phyloP scores from a whole-genome alignment of 2,888 invertebrate species.

The Spisula subtruncata region DNA sequence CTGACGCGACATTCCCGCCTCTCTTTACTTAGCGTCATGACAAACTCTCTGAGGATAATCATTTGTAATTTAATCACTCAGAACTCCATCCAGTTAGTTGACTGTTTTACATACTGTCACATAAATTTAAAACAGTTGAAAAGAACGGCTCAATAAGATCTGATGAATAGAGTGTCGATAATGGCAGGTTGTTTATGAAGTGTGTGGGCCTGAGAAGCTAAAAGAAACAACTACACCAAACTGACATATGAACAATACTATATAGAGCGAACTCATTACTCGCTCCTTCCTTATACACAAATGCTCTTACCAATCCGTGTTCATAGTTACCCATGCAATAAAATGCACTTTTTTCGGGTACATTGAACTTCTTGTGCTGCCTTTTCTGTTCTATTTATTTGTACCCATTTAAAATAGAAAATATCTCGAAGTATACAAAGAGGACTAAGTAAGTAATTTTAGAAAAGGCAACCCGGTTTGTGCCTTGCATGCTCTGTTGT shows the following conservation, averaged over 20 bases:
- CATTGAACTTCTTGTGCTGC: no score
- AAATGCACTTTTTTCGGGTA: not conserved
- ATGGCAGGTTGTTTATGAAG: not conserved
- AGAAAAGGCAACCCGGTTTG: not conserved
- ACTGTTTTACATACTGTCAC: constrained; percentile 43
- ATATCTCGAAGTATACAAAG: no score
- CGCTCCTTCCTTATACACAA: not conserved
- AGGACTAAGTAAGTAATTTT: not conserved
- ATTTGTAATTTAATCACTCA: constrained; percentile 51
- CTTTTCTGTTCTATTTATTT: no score
- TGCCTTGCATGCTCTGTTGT: not conserved
- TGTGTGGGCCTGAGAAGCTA: constrained; percentile 5
- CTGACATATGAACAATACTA: not conserved
- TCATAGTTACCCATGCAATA: not conserved
- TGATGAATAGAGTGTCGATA: constrained; percentile 22
- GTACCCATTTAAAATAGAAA: no score
- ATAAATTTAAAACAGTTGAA: constrained; percentile 31
- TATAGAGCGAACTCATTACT: not conserved
- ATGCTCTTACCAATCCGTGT: not conserved
- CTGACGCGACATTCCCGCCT: constrained; percentile 14
- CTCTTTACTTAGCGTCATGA: constrained; percentile 7
- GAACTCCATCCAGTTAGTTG: constrained; percentile 31
- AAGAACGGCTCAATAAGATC: constrained; percentile 32
- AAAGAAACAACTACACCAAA: constrained; percentile 1
- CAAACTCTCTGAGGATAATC: constrained; percentile 8